Conservation (phyloP, 2,888 invertebrate genomes). For the Papilio elwesi region DNA sequence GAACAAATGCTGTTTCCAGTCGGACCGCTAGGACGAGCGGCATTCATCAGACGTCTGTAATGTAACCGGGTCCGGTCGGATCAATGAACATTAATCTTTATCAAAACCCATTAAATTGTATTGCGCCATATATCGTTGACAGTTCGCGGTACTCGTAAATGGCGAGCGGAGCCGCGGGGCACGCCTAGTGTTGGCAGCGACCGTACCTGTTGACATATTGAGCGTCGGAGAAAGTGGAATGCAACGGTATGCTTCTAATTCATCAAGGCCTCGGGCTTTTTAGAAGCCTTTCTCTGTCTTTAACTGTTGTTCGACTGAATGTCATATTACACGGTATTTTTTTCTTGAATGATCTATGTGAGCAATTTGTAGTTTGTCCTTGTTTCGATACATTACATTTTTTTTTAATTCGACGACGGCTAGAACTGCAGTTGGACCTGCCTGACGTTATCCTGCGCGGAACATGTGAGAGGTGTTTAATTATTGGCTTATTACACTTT, state of each 20-base stretch:
- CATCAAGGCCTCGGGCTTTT: constrained; percentile 25
- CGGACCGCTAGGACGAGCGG: constrained; percentile 2
- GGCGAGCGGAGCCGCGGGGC: constrained; percentile 43
- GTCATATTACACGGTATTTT: background rate
- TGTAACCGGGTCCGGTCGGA: background rate
- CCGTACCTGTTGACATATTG: constrained; percentile 31
- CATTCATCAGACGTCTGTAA: background rate
- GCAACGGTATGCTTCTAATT: constrained; percentile 39
- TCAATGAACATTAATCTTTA: constrained; percentile 15
- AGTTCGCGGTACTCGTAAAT: constrained; percentile 37
- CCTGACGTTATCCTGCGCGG: no score
- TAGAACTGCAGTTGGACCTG: no score
- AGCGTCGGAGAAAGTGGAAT: constrained; percentile 41
- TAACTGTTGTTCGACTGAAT: background rate
- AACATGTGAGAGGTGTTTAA: no score
- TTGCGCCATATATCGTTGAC: constrained; percentile 3
- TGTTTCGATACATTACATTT: no score
- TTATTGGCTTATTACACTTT: no score
- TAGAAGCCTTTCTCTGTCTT: constrained; percentile 25
- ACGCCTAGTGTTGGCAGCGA: constrained; percentile 38
- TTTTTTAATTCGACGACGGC: no score
- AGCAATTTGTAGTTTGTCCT: no score
- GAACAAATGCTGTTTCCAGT: background rate
- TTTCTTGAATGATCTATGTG: background rate
- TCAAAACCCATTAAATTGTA: constrained; percentile 15